Base-by-base conservation (phyloP, 2,797 vertebrate genomes). In the Melanotaenia maccullochi region DNA sequence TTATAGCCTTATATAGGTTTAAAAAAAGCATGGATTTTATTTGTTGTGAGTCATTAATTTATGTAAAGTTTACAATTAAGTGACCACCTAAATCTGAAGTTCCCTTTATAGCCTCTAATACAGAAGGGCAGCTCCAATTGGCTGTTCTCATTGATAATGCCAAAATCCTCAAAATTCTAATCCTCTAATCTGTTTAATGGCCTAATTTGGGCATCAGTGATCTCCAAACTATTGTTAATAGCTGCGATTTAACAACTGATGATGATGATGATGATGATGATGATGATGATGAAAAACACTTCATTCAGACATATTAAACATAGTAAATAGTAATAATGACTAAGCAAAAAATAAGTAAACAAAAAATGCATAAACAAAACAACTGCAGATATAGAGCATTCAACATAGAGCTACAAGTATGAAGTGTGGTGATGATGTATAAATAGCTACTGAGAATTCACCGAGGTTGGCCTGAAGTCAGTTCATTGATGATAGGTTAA, bases 401-500 rank as follows among this genome's bases (percentile, higher is more conserved):
- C 52, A 57, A 72, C 52, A 58, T 54, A 13, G 22, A 59, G 16
- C 3, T 59, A 18, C 32, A 3, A 7, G 49, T 42, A 28, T 66
- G 47, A 58, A 28, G 25, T 66, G 64, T 38, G 49, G 68, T 24
- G 24, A 60, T 8, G 60, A 73, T 66, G 77, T 55, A 80, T 71
- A 65, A 82, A 61, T 52, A 22, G 61, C 56, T 63, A 57, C 66
- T 61, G 28, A 49, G 3, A 44, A 60, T 57, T 76, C 65, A 83
- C 35, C 68, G 51, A 70, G 52, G 52, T 64, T 16, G 35, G 22
- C 54, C 66, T 85, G 70, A 86, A 75, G 84, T 86, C 86, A 85
- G 78, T 71, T 88, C 78, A 78, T 22, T 79, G 76, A 81, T 68
- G 77, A 82, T 64, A 68, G 65, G 18, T 71, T 86, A 68, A 87